Evolutionary conservation across 2,888 invertebrate genomes (phyloP), one percentile per base, ranked within the genome.

Genomic region (Ferrisia virgata): DNA sequence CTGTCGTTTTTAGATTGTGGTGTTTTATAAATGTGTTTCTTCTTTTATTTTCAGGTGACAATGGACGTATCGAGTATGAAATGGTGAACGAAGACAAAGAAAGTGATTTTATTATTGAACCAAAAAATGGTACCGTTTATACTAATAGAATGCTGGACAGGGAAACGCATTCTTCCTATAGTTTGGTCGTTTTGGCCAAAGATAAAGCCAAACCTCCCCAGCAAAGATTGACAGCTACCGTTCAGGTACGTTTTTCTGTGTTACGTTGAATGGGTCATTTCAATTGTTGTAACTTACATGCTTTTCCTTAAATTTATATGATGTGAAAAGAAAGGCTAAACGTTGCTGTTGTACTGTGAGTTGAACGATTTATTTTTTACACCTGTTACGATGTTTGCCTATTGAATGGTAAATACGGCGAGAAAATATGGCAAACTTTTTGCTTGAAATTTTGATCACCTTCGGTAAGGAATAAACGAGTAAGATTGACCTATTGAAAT

Each of bases 51-150:
- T 86, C 91, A 96, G 96, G 95, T 85, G 91, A 94, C 87, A 97
- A 97, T 90, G 96, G 96, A 15, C 92, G 92, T 87, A 92, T 98
- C 82, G 90, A 91, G 64, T 98, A 96, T 90, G 92, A 92, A 86
- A 95, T 98, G 87, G 92, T 93, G 76, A 92, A 93, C 64, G 96
- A 97, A 79, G 94, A 96, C 88, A 91, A 91, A 82, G 91, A 91
- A 43, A 94, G 95, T 88, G 86, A 86, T 80, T 98, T 98, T 88
- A 91, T 90, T 86, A 95, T 98, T 87, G 87, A 86, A 80, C 91
- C 92, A 28, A 89, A 92, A 85, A 97, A 96, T 88, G 98, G 98
- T 79, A 95, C 95, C 18, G 93, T 98, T 86, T 92, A 91, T 88
- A 96, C 96, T 4, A 91, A 91, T 85, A 92, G 91, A 86, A 88